A percentile compares a stretch with the other conserved stretches of the same genome.
Conservation (phyloP, 2,113 vertebrate species). For the rabbit (Oryctolagus cuniculus) region DNA sequence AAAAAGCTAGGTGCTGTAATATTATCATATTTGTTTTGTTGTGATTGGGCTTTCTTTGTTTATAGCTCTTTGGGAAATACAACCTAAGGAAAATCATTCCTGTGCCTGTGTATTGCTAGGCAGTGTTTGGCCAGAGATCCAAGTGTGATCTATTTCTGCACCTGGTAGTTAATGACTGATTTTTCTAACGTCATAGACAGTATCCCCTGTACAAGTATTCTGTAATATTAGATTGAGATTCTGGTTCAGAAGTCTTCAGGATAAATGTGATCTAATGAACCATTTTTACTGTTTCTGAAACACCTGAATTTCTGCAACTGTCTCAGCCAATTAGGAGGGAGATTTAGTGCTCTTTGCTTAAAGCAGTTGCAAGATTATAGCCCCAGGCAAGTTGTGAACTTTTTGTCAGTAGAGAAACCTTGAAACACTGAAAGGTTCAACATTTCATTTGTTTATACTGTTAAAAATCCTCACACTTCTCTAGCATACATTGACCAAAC, state of each 20-base stretch:
- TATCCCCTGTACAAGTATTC: background rate
- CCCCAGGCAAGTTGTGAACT: slow-evolving; percentile 42
- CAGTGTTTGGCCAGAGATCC: background rate
- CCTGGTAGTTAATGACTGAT: background rate
- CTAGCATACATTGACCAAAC: background rate
- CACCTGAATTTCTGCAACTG: slow-evolving; percentile 29
- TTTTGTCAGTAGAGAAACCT: slow-evolving; percentile 32
- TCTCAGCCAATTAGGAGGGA: slow-evolving; percentile 57
- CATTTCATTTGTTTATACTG: slow-evolving; percentile 62
- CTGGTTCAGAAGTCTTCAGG: background rate
- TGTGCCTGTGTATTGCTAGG: background rate
- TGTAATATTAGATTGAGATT: background rate
- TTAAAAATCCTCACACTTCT: slow-evolving; percentile 37
- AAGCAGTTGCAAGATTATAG: slow-evolving; percentile 28
- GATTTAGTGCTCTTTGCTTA: slow-evolving; percentile 54
- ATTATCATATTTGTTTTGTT: background rate
- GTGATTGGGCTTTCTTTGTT: background rate
- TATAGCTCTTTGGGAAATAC: background rate
- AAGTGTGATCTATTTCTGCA: background rate
- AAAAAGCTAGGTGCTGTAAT: too few species aligned
- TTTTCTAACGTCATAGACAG: background rate
- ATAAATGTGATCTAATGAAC: background rate
- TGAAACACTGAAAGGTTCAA: slow-evolving; percentile 11
- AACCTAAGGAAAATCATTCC: background rate
- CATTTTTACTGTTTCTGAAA: slow-evolving; percentile 53